Evolutionary conservation across 2,797 vertebrate species (phyloP).

Genomic region (Hippopotamyrus pictus): DNA sequence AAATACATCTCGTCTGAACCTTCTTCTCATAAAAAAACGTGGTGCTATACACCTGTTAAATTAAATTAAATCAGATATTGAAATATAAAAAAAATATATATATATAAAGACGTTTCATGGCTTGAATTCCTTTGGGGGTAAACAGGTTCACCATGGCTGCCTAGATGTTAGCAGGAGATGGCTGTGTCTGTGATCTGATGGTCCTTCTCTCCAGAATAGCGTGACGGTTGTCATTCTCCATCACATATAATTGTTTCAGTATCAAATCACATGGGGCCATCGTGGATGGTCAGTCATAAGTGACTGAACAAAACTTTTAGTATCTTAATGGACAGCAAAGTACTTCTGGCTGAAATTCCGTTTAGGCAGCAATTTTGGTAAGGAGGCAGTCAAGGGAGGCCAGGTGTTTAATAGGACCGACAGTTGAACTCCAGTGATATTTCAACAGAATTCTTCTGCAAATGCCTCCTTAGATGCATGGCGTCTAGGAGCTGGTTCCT

Average conservation of each 20-base stretch:
- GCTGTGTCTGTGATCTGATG: background rate
- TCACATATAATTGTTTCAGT: slow-evolving; percentile 20
- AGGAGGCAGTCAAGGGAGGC: background rate
- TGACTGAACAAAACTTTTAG: background rate
- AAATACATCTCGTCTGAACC: background rate
- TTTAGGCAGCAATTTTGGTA: background rate
- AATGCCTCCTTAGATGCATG: background rate
- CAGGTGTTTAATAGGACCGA: background rate
- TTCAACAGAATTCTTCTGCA: background rate
- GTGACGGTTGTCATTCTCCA: background rate
- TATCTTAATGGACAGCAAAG: background rate
- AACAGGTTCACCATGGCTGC: background rate
- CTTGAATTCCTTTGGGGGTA: background rate
- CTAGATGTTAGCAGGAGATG: background rate
- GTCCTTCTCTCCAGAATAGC: background rate
- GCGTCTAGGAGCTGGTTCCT: background rate
- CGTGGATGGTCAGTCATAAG: background rate
- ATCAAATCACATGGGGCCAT: background rate
- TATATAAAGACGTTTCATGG: background rate
- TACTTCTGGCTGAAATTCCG: background rate
- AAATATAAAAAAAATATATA: background rate
- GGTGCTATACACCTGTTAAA: background rate
- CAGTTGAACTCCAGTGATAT: background rate
- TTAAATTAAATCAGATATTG: background rate
- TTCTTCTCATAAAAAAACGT: background rate